Conservation (phyloP, 2,797 vertebrate species). For the Brotogeris chrysoptera region DNA sequence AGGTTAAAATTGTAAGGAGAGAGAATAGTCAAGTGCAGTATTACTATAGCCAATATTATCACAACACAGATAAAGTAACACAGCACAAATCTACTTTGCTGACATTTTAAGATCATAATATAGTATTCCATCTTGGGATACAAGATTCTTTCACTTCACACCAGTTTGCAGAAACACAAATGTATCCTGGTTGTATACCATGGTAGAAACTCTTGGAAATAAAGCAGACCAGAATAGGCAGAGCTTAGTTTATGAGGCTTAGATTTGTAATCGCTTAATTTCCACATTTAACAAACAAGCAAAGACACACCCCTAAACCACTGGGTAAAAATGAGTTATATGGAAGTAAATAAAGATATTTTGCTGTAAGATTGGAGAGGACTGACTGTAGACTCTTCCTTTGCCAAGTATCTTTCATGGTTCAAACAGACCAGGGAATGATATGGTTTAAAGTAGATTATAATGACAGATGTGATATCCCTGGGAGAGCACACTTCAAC, state of each 20-base stretch:
- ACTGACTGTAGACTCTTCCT: background rate
- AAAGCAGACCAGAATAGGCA: background rate
- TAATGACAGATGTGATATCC: background rate
- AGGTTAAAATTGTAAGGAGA: slow-evolving; percentile 43
- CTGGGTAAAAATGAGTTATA: background rate
- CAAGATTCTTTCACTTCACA: background rate
- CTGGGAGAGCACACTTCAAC: background rate
- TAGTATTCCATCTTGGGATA: background rate
- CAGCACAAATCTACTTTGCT: slow-evolving; percentile 37
- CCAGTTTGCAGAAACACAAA: slow-evolving; percentile 2
- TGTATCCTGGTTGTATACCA: background rate
- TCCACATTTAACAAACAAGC: background rate
- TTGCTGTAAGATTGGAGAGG: background rate
- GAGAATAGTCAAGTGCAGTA: slow-evolving; percentile 40
- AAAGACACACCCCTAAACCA: background rate
- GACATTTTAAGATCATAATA: slow-evolving; percentile 42
- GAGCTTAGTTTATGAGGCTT: background rate
- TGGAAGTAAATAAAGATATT: background rate
- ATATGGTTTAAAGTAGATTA: background rate
- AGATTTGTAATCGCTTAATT: background rate
- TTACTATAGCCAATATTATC: slow-evolving; percentile 18
- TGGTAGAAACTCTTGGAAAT: background rate
- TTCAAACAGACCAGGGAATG: background rate
- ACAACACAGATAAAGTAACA: slow-evolving; percentile 44
- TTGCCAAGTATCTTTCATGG: background rate